These are phyloP conservation scores for Ursus arctos DNA, from an alignment of 2,113 vertebrate species.

Conservation along the genomic window DNA sequence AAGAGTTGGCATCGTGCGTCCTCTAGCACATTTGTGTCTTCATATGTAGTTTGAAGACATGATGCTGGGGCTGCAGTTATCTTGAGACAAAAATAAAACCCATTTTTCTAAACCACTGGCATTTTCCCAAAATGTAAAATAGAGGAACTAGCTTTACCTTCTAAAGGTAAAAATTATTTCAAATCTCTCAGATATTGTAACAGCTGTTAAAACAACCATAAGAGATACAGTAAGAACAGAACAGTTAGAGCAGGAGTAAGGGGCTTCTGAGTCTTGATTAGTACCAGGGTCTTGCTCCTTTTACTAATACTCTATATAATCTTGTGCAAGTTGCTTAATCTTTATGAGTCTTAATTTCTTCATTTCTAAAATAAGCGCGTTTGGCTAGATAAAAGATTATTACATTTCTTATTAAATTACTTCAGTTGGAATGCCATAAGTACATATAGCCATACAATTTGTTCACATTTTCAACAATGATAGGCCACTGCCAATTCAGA, in stretches of 20 bases:
- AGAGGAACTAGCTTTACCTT: neutral
- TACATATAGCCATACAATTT: neutral
- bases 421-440: neutral
- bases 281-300: neutral
- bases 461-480: neutral
- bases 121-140: neutral
- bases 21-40: neutral
- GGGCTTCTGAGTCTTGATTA: neutral
- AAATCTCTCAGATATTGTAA: neutral
- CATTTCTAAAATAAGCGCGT: neutral
- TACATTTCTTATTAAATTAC: neutral
- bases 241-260: neutral
- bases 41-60: neutral
- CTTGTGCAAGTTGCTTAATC: neutral
- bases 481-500: neutral
- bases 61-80: neutral
- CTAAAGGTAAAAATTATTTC: neutral
- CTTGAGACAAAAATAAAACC: neutral
- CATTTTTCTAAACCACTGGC: neutral
- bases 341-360: neutral
- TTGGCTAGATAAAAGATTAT: neutral
- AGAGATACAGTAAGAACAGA: neutral
- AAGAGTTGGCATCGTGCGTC: neutral
- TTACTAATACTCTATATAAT: neutral
- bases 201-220: neutral